Base-by-base conservation (phyloP, 2,888 invertebrate species). In the Oxyscelio sp. region DNA sequence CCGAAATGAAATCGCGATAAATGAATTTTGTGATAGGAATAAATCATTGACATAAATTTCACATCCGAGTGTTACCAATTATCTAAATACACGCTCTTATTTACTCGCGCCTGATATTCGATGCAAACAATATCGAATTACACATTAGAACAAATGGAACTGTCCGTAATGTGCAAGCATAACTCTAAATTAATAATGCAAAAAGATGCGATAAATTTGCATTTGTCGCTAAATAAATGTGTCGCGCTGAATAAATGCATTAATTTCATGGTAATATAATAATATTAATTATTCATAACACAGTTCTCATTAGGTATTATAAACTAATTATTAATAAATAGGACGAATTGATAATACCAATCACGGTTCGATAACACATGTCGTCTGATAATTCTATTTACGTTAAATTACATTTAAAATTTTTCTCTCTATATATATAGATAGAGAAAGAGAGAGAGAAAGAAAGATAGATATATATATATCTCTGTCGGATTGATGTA, bases 261-360 rank as follows among this genome's bases (percentile, higher is more conserved):
- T 61, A 68, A 61, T 70, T 71, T 68, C 56, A 50, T 38, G 56
- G 50, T 63, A 79, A 70, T 71, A 65, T 54, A 50, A 27, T 50
- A 71, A 31, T 40, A 58, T 75, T 65, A 58, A 77, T 77, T 78
- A 83, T 83, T 83, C 83, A 73, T 66, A 83, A 78, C 77, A 77
- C 77, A 83, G 43, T 77, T 59, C 77, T 59, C 71, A 48, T 19
- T 34, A 48, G 38, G n/a, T 71, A 80, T 66, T 66, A 73, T 56
- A 71, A 63, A 77, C 70, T 77, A 66, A 77, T 83, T 78, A 77
- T 73, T 66, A 71, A 61, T 83, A 83, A 77, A 77, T 73, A 73
- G 73, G 24, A 66, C 73, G 22, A 19, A 54, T 17, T 65, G 65
- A 71, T 73, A 66, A 66, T 77, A 73, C 73, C 77, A 77, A 77